Conservation (phyloP, 2,113 vertebrate species). For the Merops nubicus region DNA sequence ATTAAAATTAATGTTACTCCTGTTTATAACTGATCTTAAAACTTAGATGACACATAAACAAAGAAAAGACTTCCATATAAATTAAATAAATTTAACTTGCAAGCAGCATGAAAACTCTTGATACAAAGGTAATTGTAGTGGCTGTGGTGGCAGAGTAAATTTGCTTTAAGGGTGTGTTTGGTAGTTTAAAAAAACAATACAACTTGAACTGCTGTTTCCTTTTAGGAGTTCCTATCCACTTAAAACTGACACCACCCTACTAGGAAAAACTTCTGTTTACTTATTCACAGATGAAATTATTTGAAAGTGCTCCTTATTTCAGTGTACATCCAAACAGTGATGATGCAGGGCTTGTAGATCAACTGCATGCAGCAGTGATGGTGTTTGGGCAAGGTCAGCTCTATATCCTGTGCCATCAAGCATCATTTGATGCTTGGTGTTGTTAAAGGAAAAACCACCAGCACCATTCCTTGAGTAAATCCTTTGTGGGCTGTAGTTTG, state of each 20-base stretch:
- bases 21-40: slow-evolving; percentile 10
- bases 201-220: background rate
- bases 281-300: background rate
- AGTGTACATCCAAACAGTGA: background rate
- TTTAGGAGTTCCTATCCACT: background rate
- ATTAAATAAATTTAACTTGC: background rate
- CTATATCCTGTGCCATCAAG: accelerated
- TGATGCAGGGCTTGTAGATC: background rate
- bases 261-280: background rate
- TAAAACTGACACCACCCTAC: background rate
- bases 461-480: background rate
- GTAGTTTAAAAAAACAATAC: background rate
- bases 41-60: background rate
- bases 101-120: background rate
- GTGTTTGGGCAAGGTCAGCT: background rate
- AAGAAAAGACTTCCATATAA: background rate
- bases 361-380: background rate
- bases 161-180: background rate
- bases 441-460: background rate
- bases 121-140: background rate
- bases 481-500: background rate
- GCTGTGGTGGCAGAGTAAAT: background rate
- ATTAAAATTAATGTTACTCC: background rate
- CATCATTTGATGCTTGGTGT: accelerated
- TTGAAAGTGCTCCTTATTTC: background rate